Base-by-base conservation (phyloP, 2,797 vertebrate genomes). In the Clamator glandarius region DNA sequence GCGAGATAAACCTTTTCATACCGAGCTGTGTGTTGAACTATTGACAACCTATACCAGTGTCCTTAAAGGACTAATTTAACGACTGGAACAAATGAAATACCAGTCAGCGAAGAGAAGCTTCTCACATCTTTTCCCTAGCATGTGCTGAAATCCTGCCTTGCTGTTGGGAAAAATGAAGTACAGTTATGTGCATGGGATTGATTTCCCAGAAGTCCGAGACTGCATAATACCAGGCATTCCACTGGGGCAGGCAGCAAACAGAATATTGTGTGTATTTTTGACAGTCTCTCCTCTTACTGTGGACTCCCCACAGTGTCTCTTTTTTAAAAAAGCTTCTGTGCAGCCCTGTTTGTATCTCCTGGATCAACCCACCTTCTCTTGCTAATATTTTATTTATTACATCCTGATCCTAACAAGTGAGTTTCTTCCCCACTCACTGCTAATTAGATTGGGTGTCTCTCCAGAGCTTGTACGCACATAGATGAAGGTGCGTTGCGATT, bases 331-430 rank as follows among this genome's bases (percentile, higher is more conserved):
- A 66, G 59, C 66, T 70, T 50, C 24, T 77, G 67, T 79, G 72
- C 83, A 78, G 62, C 62, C 44, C 77, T n/a, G 36, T 33, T 69
- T 62, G 1, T 21, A 9, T 66, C 77, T 57, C 72, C 19, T 61
- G 72, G 44, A 84, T 84, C 91, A 39, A 42, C 92, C 77, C 61
- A 36, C 33, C 59, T 76, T 54, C 87, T 63, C 88, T 5, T 4
- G 58, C 81, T 94, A 35, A 87, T 97, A 73, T 95, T 96, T 95
- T 88, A 96, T 96, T 96, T 89, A 96, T 86, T 82, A 69, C 74
- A 87, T 66, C 87, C 95, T 84, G 78, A 21, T 70, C 42, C 83
- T 94, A 73, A 41, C n/a, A 18, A 77, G 88, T 5, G 58, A 83
- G 85, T 50, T 83, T 28, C 92, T 78, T 85, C 93, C 79, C 91